Percentiles rank a stretch among this genome's conserved stretches.
phyloP scores from a whole-genome alignment of 2,888 invertebrate genomes.

The Odontothrips loti region DNA sequence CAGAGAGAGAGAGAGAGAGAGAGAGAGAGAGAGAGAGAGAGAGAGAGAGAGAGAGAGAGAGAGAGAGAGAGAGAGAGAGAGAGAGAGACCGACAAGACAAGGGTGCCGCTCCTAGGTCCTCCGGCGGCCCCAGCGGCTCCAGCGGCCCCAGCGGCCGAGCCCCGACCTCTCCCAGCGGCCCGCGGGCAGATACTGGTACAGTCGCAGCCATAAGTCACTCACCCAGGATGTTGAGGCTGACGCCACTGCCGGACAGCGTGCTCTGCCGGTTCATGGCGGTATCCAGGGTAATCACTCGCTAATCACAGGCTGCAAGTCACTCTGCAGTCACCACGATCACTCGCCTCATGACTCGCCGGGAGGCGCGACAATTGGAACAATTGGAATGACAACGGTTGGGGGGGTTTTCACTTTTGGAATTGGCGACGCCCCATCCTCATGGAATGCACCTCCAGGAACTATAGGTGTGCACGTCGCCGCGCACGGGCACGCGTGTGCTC shows the following conservation, averaged over 20 bases:
- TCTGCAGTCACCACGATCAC: not conserved
- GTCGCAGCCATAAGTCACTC: not conserved
- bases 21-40: conserved; percentile 1
- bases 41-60: conserved; percentile 1
- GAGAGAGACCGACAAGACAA: not conserved
- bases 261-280: not conserved
- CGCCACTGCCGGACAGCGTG: not conserved
- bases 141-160: not conserved
- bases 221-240: conserved; percentile 19
- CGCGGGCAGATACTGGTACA: not conserved
- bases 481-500: not conserved
- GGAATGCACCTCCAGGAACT: not conserved
- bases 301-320: not conserved
- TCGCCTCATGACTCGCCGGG: not conserved
- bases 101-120: not conserved
- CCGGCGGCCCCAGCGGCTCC: no score
- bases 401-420: not conserved
- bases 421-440: not conserved
- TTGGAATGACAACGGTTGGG: not conserved
- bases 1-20: not conserved
- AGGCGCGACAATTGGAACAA: not conserved
- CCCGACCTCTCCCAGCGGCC: no score
- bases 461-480: not conserved
- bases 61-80: conserved; percentile 1
- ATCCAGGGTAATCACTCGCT: not conserved